phyloP scores from a whole-genome alignment of 2,888 invertebrate genomes.

The Cephus pygmeus region DNA sequence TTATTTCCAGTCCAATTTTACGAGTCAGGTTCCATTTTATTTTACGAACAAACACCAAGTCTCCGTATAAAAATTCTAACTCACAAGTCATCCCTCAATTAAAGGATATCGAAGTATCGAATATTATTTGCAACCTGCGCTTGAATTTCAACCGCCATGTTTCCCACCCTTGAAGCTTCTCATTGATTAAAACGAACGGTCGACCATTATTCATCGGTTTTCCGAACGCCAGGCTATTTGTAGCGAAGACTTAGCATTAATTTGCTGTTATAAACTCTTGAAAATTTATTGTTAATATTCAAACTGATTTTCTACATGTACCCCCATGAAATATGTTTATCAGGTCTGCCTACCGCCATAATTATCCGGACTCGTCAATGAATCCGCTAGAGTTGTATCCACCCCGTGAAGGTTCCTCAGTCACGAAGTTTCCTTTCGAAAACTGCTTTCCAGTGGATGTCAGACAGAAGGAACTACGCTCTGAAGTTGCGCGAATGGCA shows the following conservation, averaged over 20 bases:
- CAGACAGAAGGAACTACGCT: conserved; percentile 57
- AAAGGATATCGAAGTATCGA: neutral
- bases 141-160: neutral
- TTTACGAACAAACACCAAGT: neutral
- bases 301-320: no score
- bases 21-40: neutral
- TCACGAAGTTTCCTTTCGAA: conserved; percentile 38
- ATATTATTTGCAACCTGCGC: neutral
- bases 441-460: conserved; percentile 51
- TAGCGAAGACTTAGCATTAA: neutral
- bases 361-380: neutral
- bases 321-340: no score
- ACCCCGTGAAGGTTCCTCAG: neutral
- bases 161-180: neutral
- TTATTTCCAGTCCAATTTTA: neutral
- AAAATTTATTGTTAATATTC: neutral
- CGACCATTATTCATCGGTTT: neutral
- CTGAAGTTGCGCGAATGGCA: conserved; percentile 42
- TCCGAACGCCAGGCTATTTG: neutral
- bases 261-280: neutral
- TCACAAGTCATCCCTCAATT: neutral
- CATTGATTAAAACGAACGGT: neutral
- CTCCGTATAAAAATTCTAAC: neutral
- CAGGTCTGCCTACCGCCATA: no score
- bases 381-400: neutral